phyloP scores from a whole-genome alignment of 2,113 vertebrate species.

The Noturus placidus region DNA sequence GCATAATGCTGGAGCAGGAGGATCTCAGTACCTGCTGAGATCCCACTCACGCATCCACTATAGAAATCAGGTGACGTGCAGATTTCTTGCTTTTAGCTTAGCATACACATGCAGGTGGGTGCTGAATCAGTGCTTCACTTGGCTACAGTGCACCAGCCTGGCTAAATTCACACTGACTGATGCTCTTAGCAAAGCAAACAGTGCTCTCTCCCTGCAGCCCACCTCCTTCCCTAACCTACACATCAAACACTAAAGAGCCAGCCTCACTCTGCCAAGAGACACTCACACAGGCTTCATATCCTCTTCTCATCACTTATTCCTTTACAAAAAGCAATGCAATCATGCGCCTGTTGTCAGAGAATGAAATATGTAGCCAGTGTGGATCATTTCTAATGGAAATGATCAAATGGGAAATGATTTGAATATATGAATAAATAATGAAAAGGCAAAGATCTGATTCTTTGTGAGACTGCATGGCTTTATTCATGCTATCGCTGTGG shows the following conservation, averaged over 20 bases:
- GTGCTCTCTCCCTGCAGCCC: slow-evolving; percentile 13
- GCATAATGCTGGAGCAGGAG: not conserved
- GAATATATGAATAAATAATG: slow-evolving; percentile 47
- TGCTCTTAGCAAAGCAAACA: slow-evolving; percentile 37
- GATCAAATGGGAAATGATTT: slow-evolving; percentile 46
- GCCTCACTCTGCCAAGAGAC: slow-evolving; percentile 26
- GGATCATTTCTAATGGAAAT: slow-evolving; percentile 39
- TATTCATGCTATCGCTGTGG: slow-evolving; percentile 22
- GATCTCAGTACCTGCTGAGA: not conserved
- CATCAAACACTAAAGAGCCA: slow-evolving; percentile 37
- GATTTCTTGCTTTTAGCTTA: not conserved
- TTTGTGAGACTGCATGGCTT: slow-evolving; percentile 24
- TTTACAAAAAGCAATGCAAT: slow-evolving; percentile 45
- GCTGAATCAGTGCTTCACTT: slow-evolving; percentile 20
- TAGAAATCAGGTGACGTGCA: not conserved
- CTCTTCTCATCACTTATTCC: slow-evolving; percentile 49
- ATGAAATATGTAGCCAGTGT: slow-evolving; percentile 33
- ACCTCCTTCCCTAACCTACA: slow-evolving; percentile 24
- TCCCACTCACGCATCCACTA: slow-evolving; percentile 8
- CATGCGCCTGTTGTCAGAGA: slow-evolving; percentile 27
- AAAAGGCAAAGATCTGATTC: slow-evolving; percentile 38
- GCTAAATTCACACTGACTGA: not conserved
- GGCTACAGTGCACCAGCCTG: not conserved
- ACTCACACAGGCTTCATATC: slow-evolving; percentile 23
- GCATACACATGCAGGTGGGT: slow-evolving; percentile 15